These are phyloP conservation scores for Macrostomum lignano DNA, from an alignment of 1,140 invertebrate species.

Conservation along the genomic window DNA sequence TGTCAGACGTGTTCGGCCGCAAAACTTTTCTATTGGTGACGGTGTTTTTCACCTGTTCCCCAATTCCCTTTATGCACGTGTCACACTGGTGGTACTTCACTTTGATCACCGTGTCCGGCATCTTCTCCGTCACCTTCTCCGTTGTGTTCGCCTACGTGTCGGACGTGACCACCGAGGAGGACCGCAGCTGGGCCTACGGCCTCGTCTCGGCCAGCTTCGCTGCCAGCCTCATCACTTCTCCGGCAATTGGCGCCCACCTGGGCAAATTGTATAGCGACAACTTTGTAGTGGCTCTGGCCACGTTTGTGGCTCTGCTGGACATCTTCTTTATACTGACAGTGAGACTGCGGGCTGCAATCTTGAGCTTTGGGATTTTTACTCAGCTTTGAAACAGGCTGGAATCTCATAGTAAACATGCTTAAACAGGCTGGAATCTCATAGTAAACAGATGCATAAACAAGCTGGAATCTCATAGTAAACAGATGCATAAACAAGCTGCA, in stretches of 20 bases:
- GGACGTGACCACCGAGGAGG: conserved; percentile 87
- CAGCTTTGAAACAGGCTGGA: too few species aligned
- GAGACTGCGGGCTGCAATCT: too few species aligned
- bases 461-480: too few species aligned
- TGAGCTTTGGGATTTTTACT: too few species aligned
- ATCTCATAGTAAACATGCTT: too few species aligned
- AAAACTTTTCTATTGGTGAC: conserved; percentile 92
- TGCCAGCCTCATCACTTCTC: conserved; percentile 78
- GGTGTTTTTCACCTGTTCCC: conserved; percentile 92
- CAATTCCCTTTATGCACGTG: conserved; percentile 89
- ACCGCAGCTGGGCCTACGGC: conserved; percentile 78
- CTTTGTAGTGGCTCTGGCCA: conserved; percentile 69
- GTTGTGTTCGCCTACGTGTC: conserved; percentile 97
- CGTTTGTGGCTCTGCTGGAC: conserved; percentile 68
- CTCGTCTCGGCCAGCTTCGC: conserved; percentile 93
- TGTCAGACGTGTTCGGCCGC: conserved; percentile 86
- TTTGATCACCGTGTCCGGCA: conserved; percentile 88
- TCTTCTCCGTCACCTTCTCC: conserved; percentile 82
- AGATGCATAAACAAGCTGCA: too few species aligned
- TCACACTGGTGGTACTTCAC: conserved; percentile 99
- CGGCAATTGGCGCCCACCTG: conserved; percentile 71
- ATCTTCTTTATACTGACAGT: conserved; percentile 94
- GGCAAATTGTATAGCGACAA: conserved; percentile 62
- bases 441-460: too few species aligned
- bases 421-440: too few species aligned